Evolutionary conservation across 2,113 vertebrate species (phyloP), one percentile per base, ranked within the genome.

Genomic region (Oostethus manadensis): DNA sequence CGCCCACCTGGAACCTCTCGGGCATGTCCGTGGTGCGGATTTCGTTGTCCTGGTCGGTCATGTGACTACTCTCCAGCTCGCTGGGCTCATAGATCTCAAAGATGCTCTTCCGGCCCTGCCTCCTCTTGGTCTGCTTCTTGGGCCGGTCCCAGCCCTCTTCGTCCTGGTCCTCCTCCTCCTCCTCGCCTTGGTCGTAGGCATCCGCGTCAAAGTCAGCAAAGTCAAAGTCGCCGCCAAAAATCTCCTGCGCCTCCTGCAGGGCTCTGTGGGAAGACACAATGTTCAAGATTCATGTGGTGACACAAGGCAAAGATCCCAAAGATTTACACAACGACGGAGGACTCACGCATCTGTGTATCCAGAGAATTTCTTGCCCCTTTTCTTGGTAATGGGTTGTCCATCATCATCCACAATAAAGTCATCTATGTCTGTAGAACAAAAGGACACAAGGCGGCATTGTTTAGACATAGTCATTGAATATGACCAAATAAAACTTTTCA

Each of bases 351-450:
- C 95, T 55, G 96, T 97, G 84, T 98, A 99, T 74, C 94, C 96
- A 4, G 94, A 92, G 66, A 96, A 93, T 77, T 96, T 99, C 86
- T 98, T 98, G 48, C 95, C 86, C 88, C 92, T 94, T 77, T 95
- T 96, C 82, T 95, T 98, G 62, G 95, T 98, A 64, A 99, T 89
- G 58, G 96, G 95, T 45, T 98, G 95, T 14, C 96, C 96, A 53
- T 99, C 96, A 40, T 99, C 95, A 78, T 98, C 95, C 81, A 99
- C 96, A 68, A 98, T 99, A 71, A 99, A 99, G 80, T 99, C 96
- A 7, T 96, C 94, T 1, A 99, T 98, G 79, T 99, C 96, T 97
- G 75, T 40, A 59, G 13, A 45, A 58, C 22, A 54, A 45, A 65
- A 54, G 6, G 2, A 46, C 0, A 64, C 10, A 59, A 16, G 1